Base-by-base conservation (phyloP, 2,113 vertebrate genomes). In the Protomyctophum bolini region DNA sequence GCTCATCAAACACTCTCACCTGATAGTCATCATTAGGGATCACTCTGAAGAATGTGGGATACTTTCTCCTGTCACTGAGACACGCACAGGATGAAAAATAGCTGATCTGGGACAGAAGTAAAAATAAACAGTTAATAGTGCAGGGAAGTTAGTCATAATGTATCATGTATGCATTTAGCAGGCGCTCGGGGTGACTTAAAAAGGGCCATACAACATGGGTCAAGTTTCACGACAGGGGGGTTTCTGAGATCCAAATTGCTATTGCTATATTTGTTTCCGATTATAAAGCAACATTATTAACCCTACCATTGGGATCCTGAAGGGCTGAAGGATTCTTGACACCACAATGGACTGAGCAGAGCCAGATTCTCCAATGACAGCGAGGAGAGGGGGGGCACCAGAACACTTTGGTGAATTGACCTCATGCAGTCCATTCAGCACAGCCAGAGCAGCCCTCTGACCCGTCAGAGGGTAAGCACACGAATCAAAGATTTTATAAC, bases 401-500 rank as follows among this genome's bases (percentile, higher is more conserved):
- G 63, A 71, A 70, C 92, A 93, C 66, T 72, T 70, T 6, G 70
- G 70, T 29, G 68, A 73, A 6, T 80, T 21, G 2, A 72, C 65
- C 61, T 88, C 84, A 6, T 56, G 80, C 12, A 80, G 51, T 6
- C 86, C 88, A 6, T 93, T 93, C 14, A 94, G 15, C 8, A 90
- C 70, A 33, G 89, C 81, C 10, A 93, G 64, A 63, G 84, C 87
- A 29, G 92, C 91, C 64, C 91, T 88, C 62, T 92, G 89, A 45
- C 87, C 90, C 2, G 86, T 89, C 50, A 91, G 83, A 10, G 90
- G 91, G 71, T 92, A 91, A 11, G 87, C 86, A 83, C 93, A 94
- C 7, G 93, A 94, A 78, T 94, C 93, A 79, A 91, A 91, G 45
- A 94, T 89, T 74, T 90, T 91, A 73, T 93, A 93, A 1, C 92